These are phyloP conservation scores for Polia nebulosa DNA, from an alignment of 2,888 invertebrate species.

Conservation along the genomic window DNA sequence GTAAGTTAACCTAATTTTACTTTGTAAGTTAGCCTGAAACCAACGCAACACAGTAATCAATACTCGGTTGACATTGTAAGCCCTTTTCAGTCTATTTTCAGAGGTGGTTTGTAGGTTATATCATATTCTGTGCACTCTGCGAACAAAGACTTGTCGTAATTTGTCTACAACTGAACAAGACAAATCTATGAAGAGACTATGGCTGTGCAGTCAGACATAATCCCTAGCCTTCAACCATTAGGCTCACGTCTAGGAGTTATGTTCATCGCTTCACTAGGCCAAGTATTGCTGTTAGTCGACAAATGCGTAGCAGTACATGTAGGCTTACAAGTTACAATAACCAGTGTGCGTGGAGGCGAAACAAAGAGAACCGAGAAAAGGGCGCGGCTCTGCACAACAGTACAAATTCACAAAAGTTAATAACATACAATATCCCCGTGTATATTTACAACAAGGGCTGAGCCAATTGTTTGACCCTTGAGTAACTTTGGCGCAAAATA, in stretches of 20 bases:
- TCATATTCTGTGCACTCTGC: background rate
- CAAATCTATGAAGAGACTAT: background rate
- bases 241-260: background rate
- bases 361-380: constrained; percentile 31
- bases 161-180: background rate
- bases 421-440: constrained; percentile 38
- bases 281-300: background rate
- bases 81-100: constrained; percentile 7
- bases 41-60: background rate
- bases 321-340: background rate
- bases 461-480: constrained; percentile 49
- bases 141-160: background rate
- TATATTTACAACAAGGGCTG: constrained; percentile 31
- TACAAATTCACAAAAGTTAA: constrained; percentile 32
- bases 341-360: background rate
- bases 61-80: constrained; percentile 7
- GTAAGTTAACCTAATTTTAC: constrained; percentile 3
- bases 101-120: constrained; percentile 11
- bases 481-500: constrained; percentile 48
- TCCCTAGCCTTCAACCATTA: background rate
- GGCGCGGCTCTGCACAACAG: constrained; percentile 4
- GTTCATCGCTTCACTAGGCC: constrained; percentile 3
- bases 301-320: background rate
- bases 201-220: background rate
- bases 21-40: background rate